Evolutionary conservation across 2,888 invertebrate species (phyloP).

Genomic region (Limnephilus rhombicus): DNA sequence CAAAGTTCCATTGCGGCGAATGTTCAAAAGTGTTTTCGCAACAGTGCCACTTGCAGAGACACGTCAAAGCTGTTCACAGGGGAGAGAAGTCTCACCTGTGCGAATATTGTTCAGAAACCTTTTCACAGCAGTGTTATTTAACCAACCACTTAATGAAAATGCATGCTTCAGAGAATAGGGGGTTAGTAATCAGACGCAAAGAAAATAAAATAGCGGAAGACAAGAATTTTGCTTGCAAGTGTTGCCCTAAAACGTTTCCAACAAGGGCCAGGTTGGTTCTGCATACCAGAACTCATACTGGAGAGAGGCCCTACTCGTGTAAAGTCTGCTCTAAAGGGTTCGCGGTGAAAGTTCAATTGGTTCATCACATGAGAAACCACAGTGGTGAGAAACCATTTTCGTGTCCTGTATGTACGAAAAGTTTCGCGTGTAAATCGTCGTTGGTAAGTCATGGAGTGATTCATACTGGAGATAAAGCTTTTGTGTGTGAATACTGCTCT

Average conservation of each 20-base stretch:
- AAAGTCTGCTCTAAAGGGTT: not conserved
- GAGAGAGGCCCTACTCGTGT: not conserved
- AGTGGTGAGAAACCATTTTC: constrained; percentile 19
- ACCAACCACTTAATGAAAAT: not conserved
- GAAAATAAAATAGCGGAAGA: not conserved
- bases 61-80: not conserved
- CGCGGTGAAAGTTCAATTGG: not conserved
- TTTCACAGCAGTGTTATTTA: not conserved
- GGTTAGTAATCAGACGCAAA: not conserved
- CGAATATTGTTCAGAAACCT: not conserved
- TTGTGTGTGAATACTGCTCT: not conserved
- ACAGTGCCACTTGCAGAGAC: not conserved
- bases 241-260: not conserved
- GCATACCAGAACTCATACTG: not conserved
- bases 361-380: not conserved
- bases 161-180: not conserved
- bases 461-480: not conserved
- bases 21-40: not conserved
- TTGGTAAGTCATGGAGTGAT: not conserved
- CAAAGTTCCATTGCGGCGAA: not conserved
- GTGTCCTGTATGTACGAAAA: not conserved
- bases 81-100: not conserved
- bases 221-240: not conserved
- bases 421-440: not conserved
- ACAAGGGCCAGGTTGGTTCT: not conserved